Evolutionary conservation across 2,113 vertebrate species (phyloP).

Genomic region (Scophthalmus maximus): DNA sequence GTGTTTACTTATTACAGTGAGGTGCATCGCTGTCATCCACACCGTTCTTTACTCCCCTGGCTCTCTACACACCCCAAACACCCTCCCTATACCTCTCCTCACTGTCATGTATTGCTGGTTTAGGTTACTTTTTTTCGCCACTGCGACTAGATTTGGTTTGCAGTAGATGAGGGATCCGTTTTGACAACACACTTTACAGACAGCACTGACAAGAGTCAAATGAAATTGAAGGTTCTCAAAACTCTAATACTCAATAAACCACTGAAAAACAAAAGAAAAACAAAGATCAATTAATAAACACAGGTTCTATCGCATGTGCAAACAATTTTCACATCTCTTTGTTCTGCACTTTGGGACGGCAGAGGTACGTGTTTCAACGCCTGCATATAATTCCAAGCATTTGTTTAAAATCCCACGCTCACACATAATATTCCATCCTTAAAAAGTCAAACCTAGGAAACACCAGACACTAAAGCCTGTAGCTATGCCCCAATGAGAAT

Average conservation of each 20-base stretch:
- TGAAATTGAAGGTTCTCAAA: too few relatives aligned
- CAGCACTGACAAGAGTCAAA: neutral
- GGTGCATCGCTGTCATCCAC: constrained; percentile 73
- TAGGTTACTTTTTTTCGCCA: neutral
- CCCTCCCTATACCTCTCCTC: constrained; percentile 31
- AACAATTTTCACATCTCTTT: neutral
- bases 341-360: neutral
- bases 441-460: constrained; percentile 11
- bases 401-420: constrained; percentile 2
- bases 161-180: neutral
- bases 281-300: neutral
- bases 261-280: neutral
- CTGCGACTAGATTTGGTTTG: neutral
- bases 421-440: neutral
- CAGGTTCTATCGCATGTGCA: too few relatives aligned
- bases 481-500: constrained; percentile 3
- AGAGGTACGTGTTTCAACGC: neutral
- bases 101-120: neutral
- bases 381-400: constrained; percentile 11
- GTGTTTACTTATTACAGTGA: constrained; percentile 82
- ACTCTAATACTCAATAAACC: neutral
- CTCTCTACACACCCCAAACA: constrained; percentile 40
- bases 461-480: constrained; percentile 2
- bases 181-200: neutral
- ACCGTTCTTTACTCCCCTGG: constrained; percentile 70